phyloP scores from a whole-genome alignment of 2,797 vertebrate species.

The Eremophila alpestris region DNA sequence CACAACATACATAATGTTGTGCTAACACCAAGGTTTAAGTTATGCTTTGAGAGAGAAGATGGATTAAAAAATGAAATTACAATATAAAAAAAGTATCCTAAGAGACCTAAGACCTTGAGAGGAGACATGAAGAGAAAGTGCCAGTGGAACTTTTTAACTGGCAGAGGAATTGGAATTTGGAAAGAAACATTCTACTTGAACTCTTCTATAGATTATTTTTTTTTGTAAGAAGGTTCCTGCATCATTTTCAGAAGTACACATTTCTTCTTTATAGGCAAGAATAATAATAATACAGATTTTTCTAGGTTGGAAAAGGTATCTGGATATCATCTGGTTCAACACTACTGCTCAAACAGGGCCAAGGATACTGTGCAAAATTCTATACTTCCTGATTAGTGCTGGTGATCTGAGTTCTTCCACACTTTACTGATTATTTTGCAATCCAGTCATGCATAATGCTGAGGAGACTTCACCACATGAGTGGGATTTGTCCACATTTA shows the following conservation, averaged over 20 bases:
- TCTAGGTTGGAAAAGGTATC: background rate
- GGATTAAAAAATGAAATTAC: background rate
- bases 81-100: background rate
- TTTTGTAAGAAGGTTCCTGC: background rate
- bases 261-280: background rate
- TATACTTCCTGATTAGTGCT: background rate
- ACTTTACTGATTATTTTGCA: background rate
- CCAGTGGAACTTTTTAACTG: background rate
- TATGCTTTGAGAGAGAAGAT: background rate
- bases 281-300: background rate
- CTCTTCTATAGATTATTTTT: background rate
- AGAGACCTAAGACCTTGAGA: background rate
- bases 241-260: background rate
- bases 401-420: background rate
- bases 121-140: background rate
- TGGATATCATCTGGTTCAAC: background rate
- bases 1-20: background rate
- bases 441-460: background rate
- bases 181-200: background rate
- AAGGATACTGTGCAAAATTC: background rate
- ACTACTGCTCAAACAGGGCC: background rate
- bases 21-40: background rate
- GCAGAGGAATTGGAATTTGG: background rate
- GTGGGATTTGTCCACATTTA: background rate
- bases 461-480: background rate